These are phyloP conservation scores for Pseudopleuronectes americanus DNA, from an alignment of 2,797 vertebrate genomes.

Conservation along the genomic window DNA sequence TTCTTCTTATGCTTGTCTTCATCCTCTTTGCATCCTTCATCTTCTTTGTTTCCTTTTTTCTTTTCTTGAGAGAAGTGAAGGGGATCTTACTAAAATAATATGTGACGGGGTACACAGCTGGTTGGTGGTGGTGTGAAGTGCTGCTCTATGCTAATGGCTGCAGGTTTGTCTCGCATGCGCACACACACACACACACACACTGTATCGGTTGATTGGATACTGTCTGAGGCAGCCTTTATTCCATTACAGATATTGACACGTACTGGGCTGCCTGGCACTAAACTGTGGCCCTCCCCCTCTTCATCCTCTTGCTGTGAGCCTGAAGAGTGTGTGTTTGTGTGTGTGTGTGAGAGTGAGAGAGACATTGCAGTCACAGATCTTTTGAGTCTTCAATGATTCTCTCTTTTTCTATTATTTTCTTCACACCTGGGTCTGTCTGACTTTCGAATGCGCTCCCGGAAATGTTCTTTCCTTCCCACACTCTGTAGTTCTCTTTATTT, in stretches of 20 bases:
- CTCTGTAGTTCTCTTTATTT: slow-evolving; percentile 60
- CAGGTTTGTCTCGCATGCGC: slow-evolving; percentile 42
- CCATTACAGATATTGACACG: slow-evolving; percentile 72
- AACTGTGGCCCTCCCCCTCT: slow-evolving; percentile 19
- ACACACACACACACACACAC: slow-evolving; percentile 46
- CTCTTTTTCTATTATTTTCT: slow-evolving; percentile 42
- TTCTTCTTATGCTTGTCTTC: no score
- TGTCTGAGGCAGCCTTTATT: slow-evolving; percentile 58
- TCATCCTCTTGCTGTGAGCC: slow-evolving; percentile 2
- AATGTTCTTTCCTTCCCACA: slow-evolving; percentile 21
- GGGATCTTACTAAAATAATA: slow-evolving; percentile 25
- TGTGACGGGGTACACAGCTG: slow-evolving; percentile 5
- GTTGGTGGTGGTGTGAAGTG: slow-evolving; percentile 1
- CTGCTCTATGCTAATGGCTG: slow-evolving; percentile 53
- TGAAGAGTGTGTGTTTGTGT: slow-evolving; percentile 17
- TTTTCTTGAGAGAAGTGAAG: slow-evolving; percentile 27
- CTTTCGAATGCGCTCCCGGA: slow-evolving; percentile 41
- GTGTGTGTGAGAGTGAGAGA: slow-evolving; percentile 8
- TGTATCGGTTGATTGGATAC: slow-evolving; percentile 45
- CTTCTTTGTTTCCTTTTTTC: rapidly evolving
- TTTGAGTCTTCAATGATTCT: slow-evolving; percentile 18
- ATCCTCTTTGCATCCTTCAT: neutral
- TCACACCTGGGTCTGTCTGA: slow-evolving; percentile 55
- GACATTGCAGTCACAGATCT: slow-evolving; percentile 13
- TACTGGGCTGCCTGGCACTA: slow-evolving; percentile 29